Conservation (phyloP, 2,797 vertebrate species). For the Syngnathus rostellatus region DNA sequence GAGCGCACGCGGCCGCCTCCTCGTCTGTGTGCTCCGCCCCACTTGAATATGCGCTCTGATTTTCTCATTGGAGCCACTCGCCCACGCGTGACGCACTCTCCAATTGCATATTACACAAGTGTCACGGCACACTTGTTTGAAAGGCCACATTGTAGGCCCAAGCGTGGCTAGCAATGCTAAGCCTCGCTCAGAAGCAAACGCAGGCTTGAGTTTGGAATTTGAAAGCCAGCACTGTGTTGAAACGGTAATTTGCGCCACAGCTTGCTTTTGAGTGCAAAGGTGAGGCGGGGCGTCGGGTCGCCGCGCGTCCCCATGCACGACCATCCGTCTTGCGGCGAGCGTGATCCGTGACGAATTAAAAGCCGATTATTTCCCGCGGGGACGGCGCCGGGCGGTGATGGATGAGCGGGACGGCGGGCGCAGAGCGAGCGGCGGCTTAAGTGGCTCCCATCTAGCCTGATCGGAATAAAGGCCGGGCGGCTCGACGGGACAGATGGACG, state of each 20-base stretch:
- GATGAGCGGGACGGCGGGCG: slow-evolving; percentile 45
- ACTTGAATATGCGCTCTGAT: slow-evolving; percentile 40
- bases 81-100: not conserved
- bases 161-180: too few relatives aligned
- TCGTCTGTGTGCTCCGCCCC: slow-evolving; percentile 26
- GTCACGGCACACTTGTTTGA: not conserved
- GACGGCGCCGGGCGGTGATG: slow-evolving; percentile 55
- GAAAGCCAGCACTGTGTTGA: too few relatives aligned
- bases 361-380: slow-evolving; percentile 69
- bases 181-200: too few relatives aligned
- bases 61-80: slow-evolving; percentile 30
- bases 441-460: slow-evolving; percentile 51
- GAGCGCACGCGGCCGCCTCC: slow-evolving; percentile 48
- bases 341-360: slow-evolving; percentile 71
- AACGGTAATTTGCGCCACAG: too few relatives aligned
- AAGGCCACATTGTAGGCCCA: too few relatives aligned
- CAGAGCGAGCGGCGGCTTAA: slow-evolving; percentile 57
- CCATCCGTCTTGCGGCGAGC: slow-evolving; percentile 52
- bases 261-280: slow-evolving; percentile 19
- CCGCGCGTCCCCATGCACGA: slow-evolving; percentile 27
- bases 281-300: slow-evolving; percentile 35
- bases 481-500: slow-evolving; percentile 45
- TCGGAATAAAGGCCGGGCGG: slow-evolving; percentile 55
- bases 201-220: not conserved
- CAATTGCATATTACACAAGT: not conserved